Evolutionary conservation across 2,888 invertebrate genomes (phyloP).

Genomic region (Carabus problematicus): DNA sequence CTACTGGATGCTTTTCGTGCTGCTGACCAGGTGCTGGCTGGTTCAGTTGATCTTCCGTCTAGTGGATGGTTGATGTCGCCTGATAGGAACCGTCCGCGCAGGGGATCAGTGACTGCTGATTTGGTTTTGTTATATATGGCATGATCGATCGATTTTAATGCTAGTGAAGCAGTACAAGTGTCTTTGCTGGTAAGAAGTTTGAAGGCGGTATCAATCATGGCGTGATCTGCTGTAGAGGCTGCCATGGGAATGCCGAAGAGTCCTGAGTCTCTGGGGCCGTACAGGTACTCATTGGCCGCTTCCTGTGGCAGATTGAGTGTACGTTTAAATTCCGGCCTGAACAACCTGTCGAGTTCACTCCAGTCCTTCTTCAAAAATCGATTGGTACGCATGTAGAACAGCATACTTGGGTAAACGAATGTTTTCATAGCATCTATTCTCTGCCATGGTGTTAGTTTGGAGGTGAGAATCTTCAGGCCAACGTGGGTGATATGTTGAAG

Average conservation of each 20-base stretch:
- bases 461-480: too few species aligned
- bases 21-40: not conserved
- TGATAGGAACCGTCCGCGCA: not conserved
- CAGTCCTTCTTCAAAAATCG: conserved; percentile 4
- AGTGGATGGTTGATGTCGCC: not conserved
- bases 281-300: conserved; percentile 20
- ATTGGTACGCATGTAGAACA: not conserved
- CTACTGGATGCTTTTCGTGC: not conserved
- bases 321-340: conserved; percentile 1
- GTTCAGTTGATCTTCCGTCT: too few species aligned
- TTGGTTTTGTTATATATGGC: too few species aligned
- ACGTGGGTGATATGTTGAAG: too few species aligned
- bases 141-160: too few species aligned
- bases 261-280: conserved; percentile 23
- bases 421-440: conserved; percentile 16
- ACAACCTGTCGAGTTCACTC: not conserved
- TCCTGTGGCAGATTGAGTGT: conserved; percentile 15
- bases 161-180: not conserved
- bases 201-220: conserved; percentile 1
- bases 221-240: conserved; percentile 12
- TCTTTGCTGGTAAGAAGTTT: conserved; percentile 8
- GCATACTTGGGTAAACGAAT: conserved; percentile 17
- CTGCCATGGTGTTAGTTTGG: conserved; percentile 31
- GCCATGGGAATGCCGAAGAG: conserved; percentile 23
- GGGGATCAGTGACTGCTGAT: too few species aligned